Evolutionary conservation across 2,113 vertebrate species (phyloP), one percentile per base, ranked within the genome.

Genomic region (Platichthys stellatus): DNA sequence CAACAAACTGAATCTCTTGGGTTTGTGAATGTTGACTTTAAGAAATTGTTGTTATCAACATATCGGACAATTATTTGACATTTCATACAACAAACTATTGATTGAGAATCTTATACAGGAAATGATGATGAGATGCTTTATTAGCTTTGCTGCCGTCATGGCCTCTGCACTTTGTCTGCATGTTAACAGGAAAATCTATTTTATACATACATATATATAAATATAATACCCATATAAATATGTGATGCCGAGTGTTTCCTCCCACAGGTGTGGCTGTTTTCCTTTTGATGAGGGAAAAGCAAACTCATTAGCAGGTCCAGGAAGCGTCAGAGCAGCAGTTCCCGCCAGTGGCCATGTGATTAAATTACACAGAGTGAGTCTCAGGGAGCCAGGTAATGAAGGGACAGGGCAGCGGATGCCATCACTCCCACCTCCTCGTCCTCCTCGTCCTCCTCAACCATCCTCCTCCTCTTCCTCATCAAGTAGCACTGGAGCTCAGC

Each of bases 241-340:
- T 2, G 3, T 66, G 67, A 74, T 59, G 72, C 72, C 66, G 74
- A 80, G 84, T 43, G 56, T 49, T 72, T 74, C 20, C 70, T 64
- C 68, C 45, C 63, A 38, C 83, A 86, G 86, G 86, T 90, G 86
- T 75, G 81, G 73, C 75, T 79, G 78, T 70, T 83, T 89, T 79
- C 72, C 80, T 87, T 88, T 85, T 78, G 84, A 87, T 86, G 75
- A 87, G 69, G 68, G 87, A 78, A 87, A 91, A 80, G 80, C 72
- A 86, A 86, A 89, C 86, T 88, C 80, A 88, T 92, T 83, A 90
- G 76, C 74, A 77, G 83, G 78, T 71, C 76, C 80, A 80, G 88
- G 74, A 76, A 84, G 90, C 66, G 88, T 86, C 82, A 80, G 81
- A 91, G 78, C 68, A 79, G 75, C 45, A 38, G 47, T 72, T 70